A percentile compares a stretch with the other conserved stretches of the same genome.
Conservation (phyloP, 1,140 invertebrate genomes). For the Charaxes varanes region DNA sequence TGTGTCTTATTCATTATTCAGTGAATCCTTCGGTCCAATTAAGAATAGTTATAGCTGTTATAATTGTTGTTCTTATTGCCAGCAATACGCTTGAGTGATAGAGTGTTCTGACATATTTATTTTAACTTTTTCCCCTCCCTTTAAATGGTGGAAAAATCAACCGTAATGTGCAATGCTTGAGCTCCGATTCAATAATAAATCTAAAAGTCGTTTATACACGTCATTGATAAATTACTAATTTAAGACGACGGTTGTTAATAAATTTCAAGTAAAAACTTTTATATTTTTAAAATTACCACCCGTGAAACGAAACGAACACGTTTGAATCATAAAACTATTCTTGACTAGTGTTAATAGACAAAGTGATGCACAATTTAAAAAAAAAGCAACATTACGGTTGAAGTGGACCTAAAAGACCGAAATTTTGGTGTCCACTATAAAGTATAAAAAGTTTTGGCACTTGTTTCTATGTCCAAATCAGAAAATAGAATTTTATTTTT, state of each 20-base stretch:
- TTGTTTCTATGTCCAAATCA: too few relatives aligned
- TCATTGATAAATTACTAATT: slow-evolving; percentile 26
- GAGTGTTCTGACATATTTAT: slow-evolving; percentile 20
- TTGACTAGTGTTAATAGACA: too few relatives aligned
- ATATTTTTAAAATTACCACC: slow-evolving; percentile 4
- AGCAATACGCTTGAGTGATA: slow-evolving; percentile 29
- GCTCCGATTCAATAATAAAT: slow-evolving; percentile 7
- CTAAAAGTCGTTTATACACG: slow-evolving; percentile 7
- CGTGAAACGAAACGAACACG: slow-evolving; percentile 15
- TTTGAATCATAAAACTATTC: slow-evolving; percentile 11
- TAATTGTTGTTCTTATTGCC: slow-evolving; percentile 50
- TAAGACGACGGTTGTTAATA: slow-evolving; percentile 25
- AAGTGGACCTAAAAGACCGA: too few relatives aligned
- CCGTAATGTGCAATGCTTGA: slow-evolving; percentile 17
- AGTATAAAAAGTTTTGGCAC: too few relatives aligned
- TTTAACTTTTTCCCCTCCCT: slow-evolving; percentile 9
- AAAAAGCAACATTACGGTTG: too few relatives aligned
- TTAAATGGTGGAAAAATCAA: slow-evolving; percentile 15
- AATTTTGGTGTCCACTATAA: too few relatives aligned
- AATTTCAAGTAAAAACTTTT: slow-evolving; percentile 3
- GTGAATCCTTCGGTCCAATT: slow-evolving; percentile 56
- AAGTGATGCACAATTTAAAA: too few relatives aligned
- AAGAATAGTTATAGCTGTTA: slow-evolving; percentile 42
- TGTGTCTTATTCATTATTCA: slow-evolving; percentile 45
- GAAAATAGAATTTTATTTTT: too few relatives aligned